Percentiles rank a stretch among this genome's conserved stretches.
These are phyloP conservation scores for Drosophila helvetica DNA, from an alignment of 2,888 invertebrate species.

Conservation along the genomic window DNA sequence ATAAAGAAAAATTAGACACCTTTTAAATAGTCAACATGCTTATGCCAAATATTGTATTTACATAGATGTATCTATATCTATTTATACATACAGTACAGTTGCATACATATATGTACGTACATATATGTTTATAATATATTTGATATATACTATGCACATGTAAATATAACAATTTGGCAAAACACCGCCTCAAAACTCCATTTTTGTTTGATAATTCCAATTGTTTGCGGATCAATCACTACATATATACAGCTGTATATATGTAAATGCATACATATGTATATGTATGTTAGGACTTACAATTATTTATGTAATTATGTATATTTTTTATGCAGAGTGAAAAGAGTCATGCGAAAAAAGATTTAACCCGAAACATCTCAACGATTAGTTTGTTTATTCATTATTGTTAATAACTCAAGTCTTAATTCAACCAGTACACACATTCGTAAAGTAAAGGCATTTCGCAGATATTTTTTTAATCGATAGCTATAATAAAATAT, in stretches of 20 bases:
- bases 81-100: neutral
- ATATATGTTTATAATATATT: too few relatives aligned
- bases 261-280: too few relatives aligned
- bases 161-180: too few relatives aligned
- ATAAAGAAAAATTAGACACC: neutral
- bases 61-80: neutral
- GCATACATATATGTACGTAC: too few relatives aligned
- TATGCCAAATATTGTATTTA: neutral
- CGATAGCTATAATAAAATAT: neutral
- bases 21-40: neutral
- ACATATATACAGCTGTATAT: too few relatives aligned
- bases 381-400: neutral
- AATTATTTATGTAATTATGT: neutral
- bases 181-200: too few relatives aligned
- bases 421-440: neutral
- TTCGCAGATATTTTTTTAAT: neutral
- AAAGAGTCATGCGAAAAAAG: too few relatives aligned
- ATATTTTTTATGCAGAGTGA: neutral
- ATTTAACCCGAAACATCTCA: too few relatives aligned
- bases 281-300: too few relatives aligned
- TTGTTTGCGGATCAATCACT: too few relatives aligned
- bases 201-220: too few relatives aligned
- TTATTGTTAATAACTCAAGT: neutral
- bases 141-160: too few relatives aligned
- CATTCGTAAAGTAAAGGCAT: neutral